Conservation (phyloP, 2,113 vertebrate genomes). For the Tonatia bakeri region DNA sequence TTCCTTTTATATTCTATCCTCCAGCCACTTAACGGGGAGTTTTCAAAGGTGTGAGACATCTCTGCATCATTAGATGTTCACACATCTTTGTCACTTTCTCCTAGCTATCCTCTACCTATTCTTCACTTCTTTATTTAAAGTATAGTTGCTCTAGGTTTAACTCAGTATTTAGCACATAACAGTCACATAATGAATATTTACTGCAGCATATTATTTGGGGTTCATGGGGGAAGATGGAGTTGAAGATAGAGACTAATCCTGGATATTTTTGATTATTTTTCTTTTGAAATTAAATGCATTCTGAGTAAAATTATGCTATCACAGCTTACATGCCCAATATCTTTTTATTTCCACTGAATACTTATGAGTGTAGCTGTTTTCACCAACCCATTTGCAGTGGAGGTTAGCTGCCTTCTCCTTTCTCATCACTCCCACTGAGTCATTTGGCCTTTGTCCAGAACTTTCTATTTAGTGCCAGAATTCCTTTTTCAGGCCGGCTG, state of each 20-base stretch:
- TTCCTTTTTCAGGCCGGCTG: slow-evolving; percentile 47
- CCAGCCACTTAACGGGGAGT: not conserved
- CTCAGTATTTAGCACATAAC: not conserved
- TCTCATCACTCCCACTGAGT: not conserved
- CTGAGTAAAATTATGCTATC: not conserved
- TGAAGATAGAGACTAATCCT: not conserved
- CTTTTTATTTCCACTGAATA: not conserved
- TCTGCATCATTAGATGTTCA: not conserved
- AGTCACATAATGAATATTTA: not conserved
- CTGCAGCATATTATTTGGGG: not conserved
- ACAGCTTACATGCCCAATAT: not conserved
- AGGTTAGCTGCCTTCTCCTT: slow-evolving; percentile 1
- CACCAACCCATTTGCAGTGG: not conserved
- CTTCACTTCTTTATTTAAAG: not conserved
- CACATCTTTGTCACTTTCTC: not conserved
- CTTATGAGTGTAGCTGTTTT: not conserved
- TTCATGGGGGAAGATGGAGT: not conserved
- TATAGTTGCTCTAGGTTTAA: not conserved
- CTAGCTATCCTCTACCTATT: not conserved
- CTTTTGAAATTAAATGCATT: not conserved
- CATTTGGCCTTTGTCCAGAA: slow-evolving; percentile 13
- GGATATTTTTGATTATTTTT: not conserved
- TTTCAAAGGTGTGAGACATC: not conserved
- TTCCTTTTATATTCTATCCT: not conserved
- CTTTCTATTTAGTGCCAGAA: slow-evolving; percentile 15